These are phyloP conservation scores for Pristionchus exspectatus DNA, from an alignment of 2,888 invertebrate genomes.

Conservation along the genomic window DNA sequence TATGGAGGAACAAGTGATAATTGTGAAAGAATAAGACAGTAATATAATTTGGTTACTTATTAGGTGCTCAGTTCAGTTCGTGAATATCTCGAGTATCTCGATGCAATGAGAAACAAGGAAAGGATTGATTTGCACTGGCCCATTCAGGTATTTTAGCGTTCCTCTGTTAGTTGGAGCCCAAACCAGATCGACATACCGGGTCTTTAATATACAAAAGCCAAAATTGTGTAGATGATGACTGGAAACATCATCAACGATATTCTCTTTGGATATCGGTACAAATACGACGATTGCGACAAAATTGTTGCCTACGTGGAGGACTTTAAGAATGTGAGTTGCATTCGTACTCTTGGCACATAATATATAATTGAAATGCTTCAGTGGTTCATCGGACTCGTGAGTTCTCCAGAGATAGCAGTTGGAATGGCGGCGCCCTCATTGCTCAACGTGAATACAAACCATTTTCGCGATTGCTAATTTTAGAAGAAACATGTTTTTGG, in stretches of 20 bases:
- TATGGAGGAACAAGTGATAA: neutral
- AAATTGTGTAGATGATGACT: constrained; percentile 8
- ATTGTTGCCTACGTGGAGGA: constrained; percentile 11
- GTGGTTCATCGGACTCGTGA: constrained; percentile 4
- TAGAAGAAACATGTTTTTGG: too few species aligned
- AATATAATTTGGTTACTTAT: neutral
- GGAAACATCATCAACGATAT: constrained; percentile 47
- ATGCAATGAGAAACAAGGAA: neutral
- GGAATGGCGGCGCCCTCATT: neutral
- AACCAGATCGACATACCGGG: too few species aligned
- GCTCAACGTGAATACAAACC: neutral
- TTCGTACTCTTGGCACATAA: neutral
- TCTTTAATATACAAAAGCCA: too few species aligned
- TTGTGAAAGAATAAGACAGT: neutral
- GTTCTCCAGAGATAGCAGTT: neutral
- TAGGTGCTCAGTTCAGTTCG: neutral
- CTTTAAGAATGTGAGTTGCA: neutral
- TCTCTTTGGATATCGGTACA: constrained; percentile 48
- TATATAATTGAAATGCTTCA: neutral
- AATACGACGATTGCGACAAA: constrained; percentile 26
- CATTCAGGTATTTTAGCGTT: neutral
- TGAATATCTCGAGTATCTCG: neutral
- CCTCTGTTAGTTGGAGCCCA: too few species aligned
- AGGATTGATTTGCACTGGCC: neutral
- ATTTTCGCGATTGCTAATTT: too few species aligned